phyloP scores from a whole-genome alignment of 1,140 invertebrate genomes.

The Lepidurus packardi region DNA sequence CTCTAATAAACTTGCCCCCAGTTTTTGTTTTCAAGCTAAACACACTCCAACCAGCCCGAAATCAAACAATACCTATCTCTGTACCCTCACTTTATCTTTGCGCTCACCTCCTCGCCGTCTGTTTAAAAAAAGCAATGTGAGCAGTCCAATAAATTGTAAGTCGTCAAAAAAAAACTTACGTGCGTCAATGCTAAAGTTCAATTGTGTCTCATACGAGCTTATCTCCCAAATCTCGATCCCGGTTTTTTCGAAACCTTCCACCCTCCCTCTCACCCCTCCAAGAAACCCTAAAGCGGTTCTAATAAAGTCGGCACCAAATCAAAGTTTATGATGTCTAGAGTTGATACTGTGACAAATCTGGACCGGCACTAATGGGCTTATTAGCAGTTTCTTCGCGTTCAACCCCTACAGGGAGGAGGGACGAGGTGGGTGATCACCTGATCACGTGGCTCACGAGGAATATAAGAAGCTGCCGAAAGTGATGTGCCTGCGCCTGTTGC shows the following conservation, averaged over 20 bases:
- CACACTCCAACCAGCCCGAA: background rate
- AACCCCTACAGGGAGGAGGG: background rate
- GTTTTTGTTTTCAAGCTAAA: background rate
- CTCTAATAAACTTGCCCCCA: background rate
- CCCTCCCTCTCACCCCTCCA: background rate
- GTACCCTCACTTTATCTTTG: background rate
- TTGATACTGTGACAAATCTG: background rate
- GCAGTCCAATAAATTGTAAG: background rate
- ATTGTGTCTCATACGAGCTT: background rate
- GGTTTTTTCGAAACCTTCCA: background rate
- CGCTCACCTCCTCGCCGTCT: background rate
- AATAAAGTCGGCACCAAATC: background rate
- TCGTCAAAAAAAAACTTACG: background rate
- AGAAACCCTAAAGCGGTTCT: background rate
- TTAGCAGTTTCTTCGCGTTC: background rate
- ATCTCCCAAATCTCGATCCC: background rate
- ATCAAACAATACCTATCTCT: slow-evolving; percentile 2
- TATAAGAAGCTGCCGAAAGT: background rate
- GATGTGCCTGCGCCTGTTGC: slow-evolving; percentile 6
- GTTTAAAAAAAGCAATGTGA: background rate
- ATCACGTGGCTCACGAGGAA: background rate
- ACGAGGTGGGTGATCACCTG: background rate
- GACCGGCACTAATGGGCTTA: background rate
- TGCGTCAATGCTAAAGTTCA: slow-evolving; percentile 21
- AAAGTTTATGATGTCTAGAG: background rate